phyloP scores from a whole-genome alignment of 2,113 vertebrate genomes.

The Odobenus rosmarus region DNA sequence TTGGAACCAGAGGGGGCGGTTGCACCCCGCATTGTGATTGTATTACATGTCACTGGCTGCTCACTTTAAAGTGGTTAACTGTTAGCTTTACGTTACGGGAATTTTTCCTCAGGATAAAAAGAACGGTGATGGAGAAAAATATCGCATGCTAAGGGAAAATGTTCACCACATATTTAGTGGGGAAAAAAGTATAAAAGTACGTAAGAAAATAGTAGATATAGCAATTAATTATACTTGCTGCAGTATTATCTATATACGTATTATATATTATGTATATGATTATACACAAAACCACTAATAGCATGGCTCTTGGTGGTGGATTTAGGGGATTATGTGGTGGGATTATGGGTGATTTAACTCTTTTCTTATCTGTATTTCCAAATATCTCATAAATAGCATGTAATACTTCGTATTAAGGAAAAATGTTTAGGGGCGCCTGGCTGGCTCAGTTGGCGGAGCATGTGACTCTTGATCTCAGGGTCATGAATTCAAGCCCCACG shows the following conservation, averaged over 20 bases:
- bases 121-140: not conserved
- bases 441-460: not conserved
- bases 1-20: not conserved
- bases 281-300: not conserved
- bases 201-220: not conserved
- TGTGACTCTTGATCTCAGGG: not conserved
- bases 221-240: not conserved
- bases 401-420: slow-evolving; percentile 15
- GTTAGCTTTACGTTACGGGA: not conserved
- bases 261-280: no score
- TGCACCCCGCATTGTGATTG: accelerated
- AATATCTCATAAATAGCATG: not conserved
- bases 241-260: not conserved
- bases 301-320: not conserved
- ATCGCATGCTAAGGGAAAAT: not conserved
- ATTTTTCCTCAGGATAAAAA: not conserved
- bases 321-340: not conserved
- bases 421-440: not conserved
- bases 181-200: not conserved
- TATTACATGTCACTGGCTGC: accelerated
- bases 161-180: not conserved
- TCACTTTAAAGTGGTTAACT: not conserved
- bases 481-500: not conserved
- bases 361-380: slow-evolving; percentile 4
- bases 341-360: not conserved